phyloP scores from a whole-genome alignment of 2,113 vertebrate genomes.

The Sander vitreus region DNA sequence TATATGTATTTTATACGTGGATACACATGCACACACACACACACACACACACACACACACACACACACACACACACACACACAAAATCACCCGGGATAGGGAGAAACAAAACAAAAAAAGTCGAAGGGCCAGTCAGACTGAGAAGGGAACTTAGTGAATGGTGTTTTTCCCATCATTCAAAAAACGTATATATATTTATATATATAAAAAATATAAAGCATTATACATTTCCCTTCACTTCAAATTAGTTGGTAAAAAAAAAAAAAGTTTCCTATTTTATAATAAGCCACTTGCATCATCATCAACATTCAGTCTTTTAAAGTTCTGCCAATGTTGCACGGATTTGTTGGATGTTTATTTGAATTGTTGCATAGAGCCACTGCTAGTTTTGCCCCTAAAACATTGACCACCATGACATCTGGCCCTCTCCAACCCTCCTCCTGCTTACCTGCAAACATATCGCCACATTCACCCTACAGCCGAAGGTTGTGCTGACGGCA shows the following conservation, averaged over 20 bases:
- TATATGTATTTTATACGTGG: constrained; percentile 61
- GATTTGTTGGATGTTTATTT: background rate
- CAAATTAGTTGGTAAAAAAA: constrained; percentile 2
- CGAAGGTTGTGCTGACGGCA: constrained; percentile 97
- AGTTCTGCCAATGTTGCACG: background rate
- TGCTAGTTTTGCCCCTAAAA: background rate
- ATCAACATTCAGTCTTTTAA: background rate
- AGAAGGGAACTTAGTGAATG: background rate
- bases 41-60: constrained; percentile 53
- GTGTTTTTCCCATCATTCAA: background rate
- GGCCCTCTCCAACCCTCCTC: background rate
- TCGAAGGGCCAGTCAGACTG: constrained; percentile 9
- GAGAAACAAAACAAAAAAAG: constrained; percentile 23
- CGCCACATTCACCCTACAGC: constrained; percentile 96
- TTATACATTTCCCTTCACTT: background rate
- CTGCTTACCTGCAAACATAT: constrained; percentile 94
- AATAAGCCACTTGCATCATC: background rate
- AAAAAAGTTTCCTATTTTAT: background rate
- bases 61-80: constrained; percentile 18
- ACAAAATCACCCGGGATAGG: background rate
- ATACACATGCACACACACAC: constrained; percentile 51
- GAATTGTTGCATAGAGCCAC: background rate
- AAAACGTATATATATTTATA: background rate
- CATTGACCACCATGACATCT: background rate
- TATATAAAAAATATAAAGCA: background rate